Percentiles rank a stretch among this genome's conserved stretches.
These are phyloP conservation scores for Volucella bombylans DNA, from an alignment of 2,888 invertebrate species.

Conservation along the genomic window DNA sequence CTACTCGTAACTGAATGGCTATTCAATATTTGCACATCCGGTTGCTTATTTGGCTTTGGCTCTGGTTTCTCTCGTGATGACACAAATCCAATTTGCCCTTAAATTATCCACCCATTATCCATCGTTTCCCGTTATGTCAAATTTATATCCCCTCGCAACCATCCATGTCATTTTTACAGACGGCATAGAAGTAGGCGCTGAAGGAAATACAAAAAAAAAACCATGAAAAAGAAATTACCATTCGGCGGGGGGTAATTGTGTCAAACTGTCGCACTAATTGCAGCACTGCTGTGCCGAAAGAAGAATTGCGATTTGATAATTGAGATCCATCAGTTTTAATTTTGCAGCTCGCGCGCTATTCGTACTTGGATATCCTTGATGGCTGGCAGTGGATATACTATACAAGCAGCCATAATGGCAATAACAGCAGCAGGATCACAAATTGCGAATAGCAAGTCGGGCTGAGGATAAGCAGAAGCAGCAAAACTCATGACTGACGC, in stretches of 20 bases:
- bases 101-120: neutral
- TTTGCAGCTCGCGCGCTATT: constrained; percentile 2
- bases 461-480: neutral
- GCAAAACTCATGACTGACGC: constrained; percentile 17
- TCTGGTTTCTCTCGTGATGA: constrained; percentile 46
- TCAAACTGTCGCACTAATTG: constrained; percentile 72
- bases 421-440: constrained; percentile 8
- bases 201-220: neutral
- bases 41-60: constrained; percentile 51
- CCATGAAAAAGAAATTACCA: too few species aligned
- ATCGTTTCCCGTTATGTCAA: too few species aligned
- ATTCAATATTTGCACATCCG: constrained; percentile 56
- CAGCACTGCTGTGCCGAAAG: constrained; percentile 34
- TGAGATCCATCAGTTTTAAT: constrained; percentile 71
- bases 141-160: too few species aligned
- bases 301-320: constrained; percentile 58
- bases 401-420: too few species aligned
- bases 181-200: neutral
- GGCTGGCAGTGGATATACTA: too few species aligned
- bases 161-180: constrained; percentile 7
- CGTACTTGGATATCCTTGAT: constrained; percentile 23
- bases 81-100: constrained; percentile 28
- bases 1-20: constrained; percentile 19
- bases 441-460: constrained; percentile 20
- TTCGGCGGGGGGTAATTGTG: constrained; percentile 50